Evolutionary conservation across 2,797 vertebrate species (phyloP).

Genomic region (Pagetopsis macropterus): DNA sequence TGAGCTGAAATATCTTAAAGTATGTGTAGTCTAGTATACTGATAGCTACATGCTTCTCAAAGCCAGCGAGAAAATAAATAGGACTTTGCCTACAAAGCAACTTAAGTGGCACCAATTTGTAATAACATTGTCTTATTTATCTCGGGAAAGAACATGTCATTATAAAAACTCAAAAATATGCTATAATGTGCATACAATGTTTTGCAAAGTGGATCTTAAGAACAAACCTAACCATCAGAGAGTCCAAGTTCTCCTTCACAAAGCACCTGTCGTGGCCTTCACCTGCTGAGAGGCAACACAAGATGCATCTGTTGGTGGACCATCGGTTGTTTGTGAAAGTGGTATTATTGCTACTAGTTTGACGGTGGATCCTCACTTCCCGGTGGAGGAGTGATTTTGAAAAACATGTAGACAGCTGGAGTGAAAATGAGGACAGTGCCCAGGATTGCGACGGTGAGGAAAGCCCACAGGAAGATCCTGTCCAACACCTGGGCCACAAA

Average conservation of each 20-base stretch:
- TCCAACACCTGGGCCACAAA: conserved; percentile 97
- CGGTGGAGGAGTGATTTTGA: conserved; percentile 78
- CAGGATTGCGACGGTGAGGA: conserved; percentile 88
- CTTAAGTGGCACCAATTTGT: not conserved
- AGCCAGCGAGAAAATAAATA: not conserved
- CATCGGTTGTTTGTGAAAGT: conserved; percentile 3
- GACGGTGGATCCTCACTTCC: conserved; percentile 68
- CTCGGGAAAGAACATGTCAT: not conserved
- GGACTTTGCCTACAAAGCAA: conserved; percentile 8
- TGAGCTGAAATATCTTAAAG: not conserved
- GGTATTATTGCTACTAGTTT: conserved; percentile 44
- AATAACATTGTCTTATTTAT: not conserved
- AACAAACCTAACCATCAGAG: not conserved
- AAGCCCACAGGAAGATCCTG: conserved; percentile 95
- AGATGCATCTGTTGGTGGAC: conserved; percentile 12
- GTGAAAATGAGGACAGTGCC: conserved; percentile 96
- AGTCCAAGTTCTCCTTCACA: conserved; percentile 10
- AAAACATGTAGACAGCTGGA: conserved; percentile 90
- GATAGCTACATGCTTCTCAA: conserved; percentile 12
- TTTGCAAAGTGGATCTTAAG: conserved; percentile 9
- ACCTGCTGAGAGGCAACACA: conserved; percentile 26
- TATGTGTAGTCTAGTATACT: conserved; percentile 10
- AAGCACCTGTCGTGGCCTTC: not conserved
- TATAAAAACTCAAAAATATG: not conserved
- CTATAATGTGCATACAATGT: not conserved